Percentiles rank a stretch among this genome's conserved stretches.
phyloP scores from a whole-genome alignment of 2,797 vertebrate species.

The Helarctos malayanus region DNA sequence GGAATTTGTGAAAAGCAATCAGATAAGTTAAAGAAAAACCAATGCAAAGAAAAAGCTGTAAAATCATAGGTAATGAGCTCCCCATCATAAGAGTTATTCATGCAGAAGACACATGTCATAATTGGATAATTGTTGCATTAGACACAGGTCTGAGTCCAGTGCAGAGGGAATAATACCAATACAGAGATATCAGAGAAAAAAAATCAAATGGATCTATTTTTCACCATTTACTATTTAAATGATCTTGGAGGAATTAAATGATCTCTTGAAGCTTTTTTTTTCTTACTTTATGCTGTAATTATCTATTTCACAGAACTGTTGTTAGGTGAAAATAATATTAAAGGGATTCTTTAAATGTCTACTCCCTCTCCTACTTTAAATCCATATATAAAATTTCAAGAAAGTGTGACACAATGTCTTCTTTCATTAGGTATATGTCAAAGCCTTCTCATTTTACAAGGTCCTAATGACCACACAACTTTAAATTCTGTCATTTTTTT shows the following conservation, averaged over 20 bases:
- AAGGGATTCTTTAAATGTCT: neutral
- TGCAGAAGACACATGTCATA: neutral
- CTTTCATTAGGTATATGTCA: neutral
- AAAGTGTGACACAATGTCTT: neutral
- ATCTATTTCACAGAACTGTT: neutral
- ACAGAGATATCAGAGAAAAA: neutral
- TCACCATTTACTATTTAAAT: neutral
- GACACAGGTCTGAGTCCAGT: neutral
- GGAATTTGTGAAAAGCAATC: neutral
- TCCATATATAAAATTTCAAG: conserved; percentile 18
- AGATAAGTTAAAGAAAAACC: neutral
- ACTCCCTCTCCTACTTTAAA: conserved; percentile 12
- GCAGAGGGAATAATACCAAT: neutral
- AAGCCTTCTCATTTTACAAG: neutral
- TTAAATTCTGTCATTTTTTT: neutral
- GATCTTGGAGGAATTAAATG: neutral
- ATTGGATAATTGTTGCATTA: neutral
- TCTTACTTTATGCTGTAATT: neutral
- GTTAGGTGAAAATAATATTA: conserved; percentile 5
- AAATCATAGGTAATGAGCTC: conserved; percentile 1
- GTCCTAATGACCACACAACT: neutral
- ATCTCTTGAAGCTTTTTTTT: neutral
- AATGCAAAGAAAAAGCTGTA: neutral
- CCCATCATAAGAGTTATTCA: neutral
- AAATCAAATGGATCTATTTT: neutral